Evolutionary conservation across 2,888 invertebrate species (phyloP), one percentile per base, ranked within the genome.

Genomic region (Clostera curtula): DNA sequence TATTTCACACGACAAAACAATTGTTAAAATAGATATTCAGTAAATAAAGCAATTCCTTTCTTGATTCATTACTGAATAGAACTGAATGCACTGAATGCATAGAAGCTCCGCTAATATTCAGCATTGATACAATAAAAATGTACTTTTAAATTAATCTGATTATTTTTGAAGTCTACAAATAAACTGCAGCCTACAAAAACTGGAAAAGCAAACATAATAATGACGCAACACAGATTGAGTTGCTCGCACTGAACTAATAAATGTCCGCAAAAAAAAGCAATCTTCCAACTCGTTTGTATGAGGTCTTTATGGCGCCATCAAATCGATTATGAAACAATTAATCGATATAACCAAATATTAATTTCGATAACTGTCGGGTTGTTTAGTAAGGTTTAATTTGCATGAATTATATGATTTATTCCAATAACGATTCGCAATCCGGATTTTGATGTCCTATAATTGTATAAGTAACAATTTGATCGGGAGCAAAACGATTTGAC

Each of bases 281-380:
- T 43, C 36, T 22, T 34, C 29, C 10, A 35, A 44, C 30, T 26
- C 25, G 26, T 35, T 31, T 37, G 21, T 34, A 27, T 27, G 27
- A 28, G 17, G 34, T 31, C 33, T 44, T 43, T 38, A 53, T 30
- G 34, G 40, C 32, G 41, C 44, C 32, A 36, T 47, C 34, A 44
- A 43, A 40, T 47, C 43, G 40, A 53, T 56, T 57, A 54, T 43
- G 43, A 55, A 54, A 55, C 29, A 43, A 47, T 51, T 51, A 45
- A 38, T 43, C 36, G 40, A 36, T 46, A 33, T 31, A 37, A 37
- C 34, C 31, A 31, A 25, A 33, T 24, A 43, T 31, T 12, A 25
- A 11, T 27, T 35, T 36, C 27, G 22, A 36, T 28, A 24, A 34
- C 31, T 25, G 31, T 39, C 18, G 19, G 22, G 13, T 28, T 25